Conservation (phyloP, 2,888 invertebrate genomes). For the Noctua fimbriata region DNA sequence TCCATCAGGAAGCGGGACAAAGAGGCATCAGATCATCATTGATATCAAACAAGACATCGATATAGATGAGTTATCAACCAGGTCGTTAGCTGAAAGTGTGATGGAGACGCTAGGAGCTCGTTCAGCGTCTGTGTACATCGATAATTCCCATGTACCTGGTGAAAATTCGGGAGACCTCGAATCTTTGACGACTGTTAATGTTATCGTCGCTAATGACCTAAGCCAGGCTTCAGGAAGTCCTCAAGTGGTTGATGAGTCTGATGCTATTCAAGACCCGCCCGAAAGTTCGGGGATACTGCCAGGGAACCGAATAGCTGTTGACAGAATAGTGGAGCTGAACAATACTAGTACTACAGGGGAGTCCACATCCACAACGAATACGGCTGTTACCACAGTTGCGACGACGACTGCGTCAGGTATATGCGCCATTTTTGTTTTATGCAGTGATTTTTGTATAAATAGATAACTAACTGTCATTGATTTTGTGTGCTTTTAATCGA, state of each 20-base stretch:
- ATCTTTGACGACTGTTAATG: constrained; percentile 87
- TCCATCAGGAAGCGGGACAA: constrained; percentile 83
- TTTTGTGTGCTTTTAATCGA: not conserved
- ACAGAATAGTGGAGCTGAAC: constrained; percentile 84
- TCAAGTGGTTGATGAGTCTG: constrained; percentile 77
- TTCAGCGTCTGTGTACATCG: constrained; percentile 88
- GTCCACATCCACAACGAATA: constrained; percentile 73
- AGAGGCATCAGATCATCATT: constrained; percentile 88
- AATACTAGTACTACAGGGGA: constrained; percentile 74
- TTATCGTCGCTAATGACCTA: constrained; percentile 86
- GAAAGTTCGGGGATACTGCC: constrained; percentile 78
- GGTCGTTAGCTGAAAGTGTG: constrained; percentile 88
- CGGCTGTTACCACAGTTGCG: constrained; percentile 61
- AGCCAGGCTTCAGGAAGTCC: constrained; percentile 78
- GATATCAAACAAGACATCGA: constrained; percentile 89
- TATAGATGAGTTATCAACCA: constrained; percentile 86
- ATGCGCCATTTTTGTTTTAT: constrained; percentile 45
- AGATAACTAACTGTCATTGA: not conserved
- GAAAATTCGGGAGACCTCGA: constrained; percentile 83
- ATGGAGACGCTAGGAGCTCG: constrained; percentile 88
- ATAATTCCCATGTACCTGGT: constrained; percentile 80
- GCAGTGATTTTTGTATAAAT: constrained; percentile 1
- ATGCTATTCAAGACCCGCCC: constrained; percentile 70
- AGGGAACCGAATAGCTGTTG: constrained; percentile 83
- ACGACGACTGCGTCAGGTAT: constrained; percentile 82